Evolutionary conservation across 2,113 vertebrate genomes (phyloP).

Genomic region (Scomber colias): DNA sequence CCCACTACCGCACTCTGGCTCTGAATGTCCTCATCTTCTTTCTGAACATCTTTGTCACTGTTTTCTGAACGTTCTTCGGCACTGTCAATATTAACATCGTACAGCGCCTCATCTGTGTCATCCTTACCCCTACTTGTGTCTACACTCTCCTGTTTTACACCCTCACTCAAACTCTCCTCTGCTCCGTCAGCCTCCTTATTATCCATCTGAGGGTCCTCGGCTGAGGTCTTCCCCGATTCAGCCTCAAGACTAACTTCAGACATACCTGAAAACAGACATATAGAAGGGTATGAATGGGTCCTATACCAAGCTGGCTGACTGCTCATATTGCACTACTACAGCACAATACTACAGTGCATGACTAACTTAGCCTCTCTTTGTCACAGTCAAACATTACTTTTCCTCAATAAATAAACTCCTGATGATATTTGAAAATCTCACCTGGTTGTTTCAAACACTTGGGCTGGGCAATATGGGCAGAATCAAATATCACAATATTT

Average conservation of each 20-base stretch:
- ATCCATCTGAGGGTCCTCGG: conserved; percentile 71
- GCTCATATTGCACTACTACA: not conserved
- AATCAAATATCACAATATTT: no score
- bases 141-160: conserved; percentile 45
- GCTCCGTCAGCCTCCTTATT: conserved; percentile 65
- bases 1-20: not conserved
- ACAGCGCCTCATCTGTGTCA: conserved; percentile 46
- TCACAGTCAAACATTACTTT: not conserved
- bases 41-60: conserved; percentile 30
- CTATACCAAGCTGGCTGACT: not conserved
- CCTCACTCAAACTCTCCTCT: conserved; percentile 65
- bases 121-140: conserved; percentile 42
- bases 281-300: conserved; percentile 57
- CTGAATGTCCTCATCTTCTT: conserved; percentile 32
- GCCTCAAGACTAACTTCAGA: conserved; percentile 85
- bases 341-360: not conserved
- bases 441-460: no score
- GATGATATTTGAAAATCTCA: no score
- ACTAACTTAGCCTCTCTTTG: not conserved
- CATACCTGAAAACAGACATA: conserved; percentile 85
- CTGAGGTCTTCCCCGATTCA: conserved; percentile 68
- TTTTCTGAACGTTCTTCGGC: conserved; percentile 40
- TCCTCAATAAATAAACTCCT: not conserved
- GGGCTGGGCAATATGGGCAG: no score
- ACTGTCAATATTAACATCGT: conserved; percentile 68